These are phyloP conservation scores for Lontra canadensis DNA, from an alignment of 2,113 vertebrate species.

Conservation along the genomic window DNA sequence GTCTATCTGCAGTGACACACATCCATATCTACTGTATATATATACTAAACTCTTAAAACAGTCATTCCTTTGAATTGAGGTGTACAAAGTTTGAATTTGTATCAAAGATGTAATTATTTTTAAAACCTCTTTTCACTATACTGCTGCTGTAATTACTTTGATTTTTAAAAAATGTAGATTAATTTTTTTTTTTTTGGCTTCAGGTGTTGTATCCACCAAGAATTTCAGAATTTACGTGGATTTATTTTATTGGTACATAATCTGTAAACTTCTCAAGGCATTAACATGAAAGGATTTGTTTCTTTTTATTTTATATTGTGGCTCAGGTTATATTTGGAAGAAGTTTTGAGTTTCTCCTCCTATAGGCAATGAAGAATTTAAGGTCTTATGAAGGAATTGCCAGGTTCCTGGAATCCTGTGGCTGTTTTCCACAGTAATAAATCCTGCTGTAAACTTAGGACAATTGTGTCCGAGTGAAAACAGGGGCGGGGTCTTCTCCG, in stretches of 20 bases:
- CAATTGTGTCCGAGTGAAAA: slow-evolving; percentile 39
- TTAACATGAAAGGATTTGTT: slow-evolving; percentile 81
- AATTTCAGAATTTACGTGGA: slow-evolving; percentile 75
- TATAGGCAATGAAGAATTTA: slow-evolving; percentile 73
- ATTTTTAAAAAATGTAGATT: slow-evolving; percentile 74
- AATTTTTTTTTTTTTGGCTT: slow-evolving; percentile 59
- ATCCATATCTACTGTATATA: slow-evolving; percentile 81
- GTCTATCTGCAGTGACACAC: slow-evolving; percentile 74
- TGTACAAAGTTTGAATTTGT: slow-evolving; percentile 81
- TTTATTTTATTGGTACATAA: slow-evolving; percentile 84
- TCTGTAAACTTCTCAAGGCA: slow-evolving; percentile 80
- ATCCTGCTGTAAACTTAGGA: slow-evolving; percentile 69
- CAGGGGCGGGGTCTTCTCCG: background rate
- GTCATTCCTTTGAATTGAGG: slow-evolving; percentile 80
- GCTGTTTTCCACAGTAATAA: slow-evolving; percentile 48
- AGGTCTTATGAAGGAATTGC: slow-evolving; percentile 82
- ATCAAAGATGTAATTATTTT: slow-evolving; percentile 82
- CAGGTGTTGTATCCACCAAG: slow-evolving; percentile 73
- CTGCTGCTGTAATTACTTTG: slow-evolving; percentile 86
- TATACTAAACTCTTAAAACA: slow-evolving; percentile 66
- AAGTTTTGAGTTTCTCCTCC: slow-evolving; percentile 78
- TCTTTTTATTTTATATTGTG: slow-evolving; percentile 40
- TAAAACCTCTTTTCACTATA: slow-evolving; percentile 81
- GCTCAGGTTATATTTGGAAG: slow-evolving; percentile 76
- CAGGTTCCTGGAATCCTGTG: slow-evolving; percentile 71